phyloP scores from a whole-genome alignment of 2,888 invertebrate species.

The Archips crataeganus region DNA sequence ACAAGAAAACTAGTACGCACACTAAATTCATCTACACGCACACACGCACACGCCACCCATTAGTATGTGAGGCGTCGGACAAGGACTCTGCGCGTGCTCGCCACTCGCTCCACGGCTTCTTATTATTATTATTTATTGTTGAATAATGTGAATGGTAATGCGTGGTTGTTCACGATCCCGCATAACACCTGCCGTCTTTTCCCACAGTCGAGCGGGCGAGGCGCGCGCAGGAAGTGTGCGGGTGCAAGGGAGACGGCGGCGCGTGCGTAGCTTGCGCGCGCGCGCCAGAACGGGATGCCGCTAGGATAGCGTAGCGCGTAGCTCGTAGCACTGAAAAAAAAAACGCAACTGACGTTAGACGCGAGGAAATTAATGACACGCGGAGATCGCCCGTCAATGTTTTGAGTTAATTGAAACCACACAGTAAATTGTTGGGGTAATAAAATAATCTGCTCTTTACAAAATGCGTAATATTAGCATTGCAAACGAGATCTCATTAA shows the following conservation, averaged over 20 bases:
- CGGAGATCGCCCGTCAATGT: conserved; percentile 51
- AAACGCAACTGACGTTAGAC: conserved; percentile 46
- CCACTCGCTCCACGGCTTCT: conserved; percentile 84
- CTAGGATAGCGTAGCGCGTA: conserved; percentile 62
- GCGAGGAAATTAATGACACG: conserved; percentile 55
- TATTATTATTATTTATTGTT: conserved; percentile 86
- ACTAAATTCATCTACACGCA: conserved; percentile 54
- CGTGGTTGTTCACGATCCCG: conserved; percentile 86
- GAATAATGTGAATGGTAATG: conserved; percentile 86
- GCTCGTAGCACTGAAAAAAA: conserved; percentile 59
- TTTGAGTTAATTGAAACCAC: conserved; percentile 56
- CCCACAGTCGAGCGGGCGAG: conserved; percentile 81
- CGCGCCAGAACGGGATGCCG: conserved; percentile 59
- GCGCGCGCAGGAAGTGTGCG: conserved; percentile 80
- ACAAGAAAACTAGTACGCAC: conserved; percentile 34
- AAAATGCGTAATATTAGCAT: conserved; percentile 48
- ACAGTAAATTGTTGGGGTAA: conserved; percentile 49
- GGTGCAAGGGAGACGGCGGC: conserved; percentile 68
- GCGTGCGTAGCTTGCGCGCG: conserved; percentile 68
- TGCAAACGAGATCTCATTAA: conserved; percentile 50
- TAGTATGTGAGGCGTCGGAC: conserved; percentile 74
- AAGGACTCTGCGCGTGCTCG: conserved; percentile 81
- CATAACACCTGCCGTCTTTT: conserved; percentile 87
- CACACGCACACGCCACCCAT: conserved; percentile 71
- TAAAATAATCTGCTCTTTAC: conserved; percentile 45